Percentiles rank a stretch among this genome's conserved stretches.
These are phyloP conservation scores for Sprattus sprattus DNA, from an alignment of 2,113 vertebrate genomes.

Conservation along the genomic window DNA sequence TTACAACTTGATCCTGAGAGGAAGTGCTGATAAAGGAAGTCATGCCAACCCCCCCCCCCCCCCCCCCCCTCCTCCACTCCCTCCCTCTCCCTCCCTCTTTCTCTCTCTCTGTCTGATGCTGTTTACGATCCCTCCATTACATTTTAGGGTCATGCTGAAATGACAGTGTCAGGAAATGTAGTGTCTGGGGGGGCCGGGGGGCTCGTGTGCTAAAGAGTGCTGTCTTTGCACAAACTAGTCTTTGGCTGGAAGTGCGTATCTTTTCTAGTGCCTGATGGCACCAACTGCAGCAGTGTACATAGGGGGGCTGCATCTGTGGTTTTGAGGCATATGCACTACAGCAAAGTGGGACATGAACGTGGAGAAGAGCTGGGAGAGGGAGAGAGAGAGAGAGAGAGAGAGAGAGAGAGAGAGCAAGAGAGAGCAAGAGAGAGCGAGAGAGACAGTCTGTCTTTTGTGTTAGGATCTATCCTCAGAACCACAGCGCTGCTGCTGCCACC, in stretches of 20 bases:
- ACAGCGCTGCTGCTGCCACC: slow-evolving; percentile 5
- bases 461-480: slow-evolving; percentile 1
- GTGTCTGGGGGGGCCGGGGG: not conserved
- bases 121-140: not conserved
- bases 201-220: not conserved
- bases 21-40: slow-evolving; percentile 15
- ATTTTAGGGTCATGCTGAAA: slow-evolving; percentile 7
- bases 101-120: not conserved
- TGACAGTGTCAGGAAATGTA: not conserved
- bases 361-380: not conserved
- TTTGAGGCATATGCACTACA: not conserved
- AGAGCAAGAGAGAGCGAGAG: not conserved
- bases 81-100: not conserved
- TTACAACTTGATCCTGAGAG: slow-evolving; percentile 6
- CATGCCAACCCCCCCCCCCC: not conserved
- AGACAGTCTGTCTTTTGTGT: slow-evolving; percentile 21
- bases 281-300: not conserved
- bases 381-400: not conserved
- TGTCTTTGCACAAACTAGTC: not conserved
- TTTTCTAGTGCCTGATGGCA: not conserved
- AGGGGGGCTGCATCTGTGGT: not conserved
- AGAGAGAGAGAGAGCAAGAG: not conserved
- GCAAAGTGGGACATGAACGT: slow-evolving; percentile 17
- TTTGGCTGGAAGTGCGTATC: not conserved
- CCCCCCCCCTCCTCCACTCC: not conserved